Base-by-base conservation (phyloP, 1,140 invertebrate species). In the Drosophila varians region DNA sequence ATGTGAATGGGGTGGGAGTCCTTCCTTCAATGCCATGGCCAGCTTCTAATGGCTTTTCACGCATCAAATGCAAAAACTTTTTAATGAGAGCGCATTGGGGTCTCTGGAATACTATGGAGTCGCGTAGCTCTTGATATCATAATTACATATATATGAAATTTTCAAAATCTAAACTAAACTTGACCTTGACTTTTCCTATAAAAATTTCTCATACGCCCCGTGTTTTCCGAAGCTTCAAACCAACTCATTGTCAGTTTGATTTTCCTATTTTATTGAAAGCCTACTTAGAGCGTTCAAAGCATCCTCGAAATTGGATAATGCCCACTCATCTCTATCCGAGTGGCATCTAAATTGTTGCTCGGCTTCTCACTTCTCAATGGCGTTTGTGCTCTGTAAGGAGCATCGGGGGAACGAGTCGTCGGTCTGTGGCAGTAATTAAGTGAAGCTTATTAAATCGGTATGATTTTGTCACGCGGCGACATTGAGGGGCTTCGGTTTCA, bases 31-130 rank as follows among this genome's bases (percentile, higher is more conserved):
- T 77, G 73, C 66, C 68, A 68, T 40, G 58, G 65, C 55, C 68
- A 72, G 51, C 78, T 72, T 79, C 75, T 86, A 84, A 86, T 84
- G 80, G 66, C 80, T 68, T 76, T 68, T 45, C 53, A 75, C 52
- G 65, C 75, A 60, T 72, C 68, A 66, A 43, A 75, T 38, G 57
- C 21, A 38, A 60, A 83, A 75, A 53, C 73, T 74, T 83, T 83
- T 72, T 72, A 83, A 83, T 84, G 74, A 78, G 64, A 48, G 31
- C 56, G 49, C 56, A 66, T 58, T 58, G 36, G 58, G 38, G 45
- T 19, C 1, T 26, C 7, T 26, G 1, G 25, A 16, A 77, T 77
- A 77, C 69, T 25, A 62, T 83, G 0, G 21, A 21, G 21, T 21
- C 21, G 21, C 21, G 4, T 2, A 2, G 21, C n/a, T n/a, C n/a